Evolutionary conservation across 2,113 vertebrate species (phyloP).

Genomic region (Lophotis ruficrista): DNA sequence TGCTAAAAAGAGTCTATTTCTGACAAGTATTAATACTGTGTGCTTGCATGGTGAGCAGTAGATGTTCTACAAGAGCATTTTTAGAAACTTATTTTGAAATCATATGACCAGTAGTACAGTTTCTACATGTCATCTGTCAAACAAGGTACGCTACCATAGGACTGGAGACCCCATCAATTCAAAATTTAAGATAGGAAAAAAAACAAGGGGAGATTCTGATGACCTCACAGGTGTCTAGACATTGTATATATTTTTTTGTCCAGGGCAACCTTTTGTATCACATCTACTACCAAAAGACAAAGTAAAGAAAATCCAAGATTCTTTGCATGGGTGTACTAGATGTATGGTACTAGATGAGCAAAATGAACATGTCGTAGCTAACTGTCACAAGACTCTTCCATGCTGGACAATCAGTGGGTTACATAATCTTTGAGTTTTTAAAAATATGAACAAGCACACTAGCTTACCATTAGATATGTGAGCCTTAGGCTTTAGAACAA

Average conservation of each 20-base stretch:
- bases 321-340: background rate
- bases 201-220: background rate
- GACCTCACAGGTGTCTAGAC: background rate
- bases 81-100: background rate
- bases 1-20: background rate
- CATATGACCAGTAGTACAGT: background rate
- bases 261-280: background rate
- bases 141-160: background rate
- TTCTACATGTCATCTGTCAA: background rate
- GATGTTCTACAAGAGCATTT: background rate
- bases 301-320: background rate
- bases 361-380: rapidly evolving
- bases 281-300: background rate
- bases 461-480: constrained; percentile 2
- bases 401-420: background rate
- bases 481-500: constrained; percentile 35
- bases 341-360: background rate
- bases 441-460: background rate
- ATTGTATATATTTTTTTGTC: background rate
- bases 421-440: background rate
- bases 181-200: background rate
- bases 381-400: background rate
- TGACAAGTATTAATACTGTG: background rate
- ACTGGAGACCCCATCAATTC: background rate
- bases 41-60: background rate